Evolutionary conservation across 2,888 invertebrate genomes (phyloP).

Genomic region (Galerucella nymphaeae): DNA sequence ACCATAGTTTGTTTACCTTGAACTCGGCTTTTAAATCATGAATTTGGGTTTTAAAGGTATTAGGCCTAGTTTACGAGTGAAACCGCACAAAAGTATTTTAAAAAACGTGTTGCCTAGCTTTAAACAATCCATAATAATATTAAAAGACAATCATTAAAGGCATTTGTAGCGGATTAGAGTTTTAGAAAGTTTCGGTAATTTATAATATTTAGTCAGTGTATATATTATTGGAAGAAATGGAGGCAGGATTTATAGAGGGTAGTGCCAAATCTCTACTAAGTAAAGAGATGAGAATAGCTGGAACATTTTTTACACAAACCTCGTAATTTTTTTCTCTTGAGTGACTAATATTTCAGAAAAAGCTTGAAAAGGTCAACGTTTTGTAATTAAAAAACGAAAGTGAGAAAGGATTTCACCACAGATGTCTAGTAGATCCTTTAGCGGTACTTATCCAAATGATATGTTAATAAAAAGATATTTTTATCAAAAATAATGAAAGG

Average conservation of each 20-base stretch:
- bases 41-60: slow-evolving; percentile 2
- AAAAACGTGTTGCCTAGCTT: neutral
- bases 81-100: neutral
- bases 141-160: neutral
- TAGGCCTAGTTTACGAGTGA: neutral
- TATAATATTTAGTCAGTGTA: too few species aligned
- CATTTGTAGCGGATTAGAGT: neutral
- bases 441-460: neutral
- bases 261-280: too few species aligned
- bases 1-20: neutral
- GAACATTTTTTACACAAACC: too few species aligned
- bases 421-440: slow-evolving; percentile 15
- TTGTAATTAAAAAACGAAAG: slow-evolving; percentile 43
- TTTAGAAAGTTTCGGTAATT: too few species aligned
- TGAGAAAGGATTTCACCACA: slow-evolving; percentile 40
- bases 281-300: too few species aligned
- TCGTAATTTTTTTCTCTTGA: too few species aligned
- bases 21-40: slow-evolving; percentile 1
- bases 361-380: neutral
- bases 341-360: too few species aligned
- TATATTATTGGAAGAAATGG: too few species aligned
- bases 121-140: neutral
- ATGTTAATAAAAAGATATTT: neutral
- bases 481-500: too few species aligned
- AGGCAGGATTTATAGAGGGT: too few species aligned